phyloP scores from a whole-genome alignment of 37 sponge, comb jelly and placozoan genomes.

The Dysidea cf. avara region DNA sequence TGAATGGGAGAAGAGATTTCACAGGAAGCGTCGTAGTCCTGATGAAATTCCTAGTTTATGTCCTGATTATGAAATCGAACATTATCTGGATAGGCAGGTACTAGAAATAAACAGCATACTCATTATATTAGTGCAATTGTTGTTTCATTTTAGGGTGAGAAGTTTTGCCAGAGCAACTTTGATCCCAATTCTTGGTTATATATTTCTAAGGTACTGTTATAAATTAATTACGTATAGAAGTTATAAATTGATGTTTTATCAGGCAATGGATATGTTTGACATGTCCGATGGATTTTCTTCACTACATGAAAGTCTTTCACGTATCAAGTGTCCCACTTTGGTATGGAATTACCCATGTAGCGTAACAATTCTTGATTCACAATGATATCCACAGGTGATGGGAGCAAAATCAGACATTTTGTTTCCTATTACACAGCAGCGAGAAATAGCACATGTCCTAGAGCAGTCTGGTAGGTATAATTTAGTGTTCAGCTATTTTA shows the following conservation, averaged over 20 bases:
- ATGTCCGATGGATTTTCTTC: slow-evolving; percentile 55
- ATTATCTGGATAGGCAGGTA: slow-evolving; percentile 66
- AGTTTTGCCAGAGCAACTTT: slow-evolving; percentile 59
- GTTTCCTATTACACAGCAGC: slow-evolving; percentile 74
- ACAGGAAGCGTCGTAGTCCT: slow-evolving; percentile 23
- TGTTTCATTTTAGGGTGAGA: slow-evolving; percentile 42
- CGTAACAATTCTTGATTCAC: not conserved
- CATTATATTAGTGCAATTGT: not conserved
- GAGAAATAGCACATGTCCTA: slow-evolving; percentile 54
- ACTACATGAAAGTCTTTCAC: slow-evolving; percentile 32
- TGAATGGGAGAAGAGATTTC: slow-evolving; percentile 76
- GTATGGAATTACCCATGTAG: slow-evolving; percentile 11
- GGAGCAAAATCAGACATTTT: slow-evolving; percentile 72
- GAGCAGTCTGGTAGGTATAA: slow-evolving; percentile 43
- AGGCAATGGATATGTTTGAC: slow-evolving; percentile 87
- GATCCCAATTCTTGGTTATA: slow-evolving; percentile 81
- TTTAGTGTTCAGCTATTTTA: not conserved
- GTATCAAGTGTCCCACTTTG: slow-evolving; percentile 67
- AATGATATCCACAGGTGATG: slow-evolving; percentile 31
- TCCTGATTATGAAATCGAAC: slow-evolving; percentile 75
- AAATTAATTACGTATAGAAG: not conserved
- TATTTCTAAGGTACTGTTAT: slow-evolving; percentile 73
- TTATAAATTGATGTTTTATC: not conserved
- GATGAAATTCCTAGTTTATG: slow-evolving; percentile 62
- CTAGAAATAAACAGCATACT: not conserved